Conservation (phyloP, 2,888 invertebrate species). For the Myopa tessellatipennis region DNA sequence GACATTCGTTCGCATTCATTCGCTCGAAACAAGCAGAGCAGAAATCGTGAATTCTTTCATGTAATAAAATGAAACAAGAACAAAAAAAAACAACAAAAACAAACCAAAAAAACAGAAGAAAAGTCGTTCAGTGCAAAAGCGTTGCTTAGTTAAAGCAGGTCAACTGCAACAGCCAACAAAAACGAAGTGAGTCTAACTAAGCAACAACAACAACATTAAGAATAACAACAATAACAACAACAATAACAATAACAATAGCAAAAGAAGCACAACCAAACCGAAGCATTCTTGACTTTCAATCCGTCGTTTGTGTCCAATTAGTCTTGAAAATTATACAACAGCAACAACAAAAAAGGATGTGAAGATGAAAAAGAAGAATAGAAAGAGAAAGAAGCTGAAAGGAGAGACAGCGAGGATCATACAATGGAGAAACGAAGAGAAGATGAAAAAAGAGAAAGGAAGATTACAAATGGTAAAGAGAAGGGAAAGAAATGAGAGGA, state of each 20-base stretch:
- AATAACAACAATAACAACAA: background rate
- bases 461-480: background rate
- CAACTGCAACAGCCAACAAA: constrained; percentile 17
- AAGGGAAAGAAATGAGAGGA: background rate
- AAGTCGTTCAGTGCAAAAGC: background rate
- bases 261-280: background rate
- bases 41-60: constrained; percentile 18
- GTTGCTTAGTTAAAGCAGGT: constrained; percentile 18
- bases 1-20: background rate
- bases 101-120: background rate
- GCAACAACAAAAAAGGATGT: constrained; percentile 13
- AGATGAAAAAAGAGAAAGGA: background rate
- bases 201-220: background rate
- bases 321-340: constrained; percentile 32
- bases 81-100: constrained; percentile 2
- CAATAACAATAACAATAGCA: background rate
- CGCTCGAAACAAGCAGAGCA: constrained; percentile 21
- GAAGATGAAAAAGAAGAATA: background rate
- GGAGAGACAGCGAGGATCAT: background rate
- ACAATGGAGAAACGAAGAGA: background rate
- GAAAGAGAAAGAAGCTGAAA: background rate
- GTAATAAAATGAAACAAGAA: background rate
- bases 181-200: background rate
- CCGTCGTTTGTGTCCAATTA: constrained; percentile 36
- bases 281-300: constrained; percentile 2